phyloP scores from a whole-genome alignment of 2,797 vertebrate species.

The Sebastes paucispinis region DNA sequence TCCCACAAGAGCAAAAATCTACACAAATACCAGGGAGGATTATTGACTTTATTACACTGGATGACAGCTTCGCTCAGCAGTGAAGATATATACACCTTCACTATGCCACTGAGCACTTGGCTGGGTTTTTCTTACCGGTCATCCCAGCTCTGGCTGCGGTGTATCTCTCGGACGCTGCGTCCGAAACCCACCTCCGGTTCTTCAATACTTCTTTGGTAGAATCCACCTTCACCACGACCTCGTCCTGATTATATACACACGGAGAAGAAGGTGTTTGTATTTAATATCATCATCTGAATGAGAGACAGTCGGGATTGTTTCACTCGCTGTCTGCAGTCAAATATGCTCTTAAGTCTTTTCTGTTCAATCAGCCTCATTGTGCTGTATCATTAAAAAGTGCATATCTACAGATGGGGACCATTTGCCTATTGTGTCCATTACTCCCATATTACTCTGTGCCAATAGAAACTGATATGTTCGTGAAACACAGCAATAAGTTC shows the following conservation, averaged over 20 bases:
- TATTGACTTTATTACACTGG: neutral
- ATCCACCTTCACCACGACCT: constrained; percentile 90
- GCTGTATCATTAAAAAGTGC: no score
- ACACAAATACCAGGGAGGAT: constrained; percentile 11
- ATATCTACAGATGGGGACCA: no score
- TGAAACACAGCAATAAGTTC: no score
- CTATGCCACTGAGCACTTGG: neutral
- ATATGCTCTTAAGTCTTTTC: neutral
- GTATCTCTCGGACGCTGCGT: constrained; percentile 87
- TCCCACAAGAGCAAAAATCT: neutral
- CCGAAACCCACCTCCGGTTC: constrained; percentile 88
- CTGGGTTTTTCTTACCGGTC: constrained; percentile 82
- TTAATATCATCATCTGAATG: neutral
- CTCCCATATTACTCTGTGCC: no score
- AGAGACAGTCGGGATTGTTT: neutral
- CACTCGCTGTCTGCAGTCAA: neutral
- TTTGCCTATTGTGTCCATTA: no score
- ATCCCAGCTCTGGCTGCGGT: constrained; percentile 95
- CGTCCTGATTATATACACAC: constrained; percentile 75
- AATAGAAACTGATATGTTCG: no score
- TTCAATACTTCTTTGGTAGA: constrained; percentile 94
- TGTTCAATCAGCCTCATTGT: neutral
- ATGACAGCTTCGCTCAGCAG: constrained; percentile 11
- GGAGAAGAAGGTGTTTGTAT: neutral
- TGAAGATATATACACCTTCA: neutral